Conservation (phyloP, 2,797 vertebrate genomes). For the Etheostoma nigrum region DNA sequence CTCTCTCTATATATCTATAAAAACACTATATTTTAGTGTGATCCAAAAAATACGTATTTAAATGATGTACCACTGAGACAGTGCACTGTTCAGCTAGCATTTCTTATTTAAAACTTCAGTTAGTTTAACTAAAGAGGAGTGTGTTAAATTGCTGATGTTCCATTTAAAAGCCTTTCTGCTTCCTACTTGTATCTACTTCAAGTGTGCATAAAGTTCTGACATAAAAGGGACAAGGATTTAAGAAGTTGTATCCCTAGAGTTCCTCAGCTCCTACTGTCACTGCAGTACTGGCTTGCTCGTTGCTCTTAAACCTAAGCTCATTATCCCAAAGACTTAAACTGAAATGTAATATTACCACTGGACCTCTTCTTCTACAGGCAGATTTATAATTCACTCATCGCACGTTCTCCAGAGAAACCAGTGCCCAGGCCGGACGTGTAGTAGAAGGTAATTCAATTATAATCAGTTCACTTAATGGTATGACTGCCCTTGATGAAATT, state of each 20-base stretch:
- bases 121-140: slow-evolving; percentile 60
- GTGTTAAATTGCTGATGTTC: slow-evolving; percentile 78
- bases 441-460: slow-evolving; percentile 79
- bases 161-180: slow-evolving; percentile 74
- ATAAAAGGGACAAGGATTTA: slow-evolving; percentile 81
- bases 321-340: slow-evolving; percentile 80
- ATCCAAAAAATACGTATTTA: slow-evolving; percentile 35
- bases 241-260: slow-evolving; percentile 80
- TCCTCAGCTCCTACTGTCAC: slow-evolving; percentile 66
- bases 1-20: too few species aligned
- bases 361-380: slow-evolving; percentile 70
- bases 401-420: slow-evolving; percentile 71
- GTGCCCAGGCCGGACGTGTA: slow-evolving; percentile 52
- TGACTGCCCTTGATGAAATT: slow-evolving; percentile 67
- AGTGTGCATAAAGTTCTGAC: slow-evolving; percentile 74
- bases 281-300: slow-evolving; percentile 59
- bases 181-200: slow-evolving; percentile 59
- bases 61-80: slow-evolving; percentile 41
- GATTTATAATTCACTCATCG: slow-evolving; percentile 78
- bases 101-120: slow-evolving; percentile 59
- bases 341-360: slow-evolving; percentile 80
- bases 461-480: slow-evolving; percentile 64
- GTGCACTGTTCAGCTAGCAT: slow-evolving; percentile 25
- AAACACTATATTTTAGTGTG: slow-evolving; percentile 5
- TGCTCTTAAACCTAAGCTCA: slow-evolving; percentile 83